These are phyloP conservation scores for Bibio marci DNA, from an alignment of 2,888 invertebrate genomes.

Conservation along the genomic window DNA sequence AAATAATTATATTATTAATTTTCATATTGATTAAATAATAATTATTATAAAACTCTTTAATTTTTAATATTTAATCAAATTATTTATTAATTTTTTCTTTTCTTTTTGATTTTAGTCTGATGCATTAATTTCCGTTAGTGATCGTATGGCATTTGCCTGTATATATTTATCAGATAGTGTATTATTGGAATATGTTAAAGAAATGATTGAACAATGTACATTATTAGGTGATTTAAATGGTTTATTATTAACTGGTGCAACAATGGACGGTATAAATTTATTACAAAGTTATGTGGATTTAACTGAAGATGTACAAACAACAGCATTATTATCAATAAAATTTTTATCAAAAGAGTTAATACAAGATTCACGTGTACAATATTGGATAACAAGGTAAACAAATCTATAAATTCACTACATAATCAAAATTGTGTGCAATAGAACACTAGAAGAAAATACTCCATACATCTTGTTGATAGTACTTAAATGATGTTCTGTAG, in stretches of 20 bases:
- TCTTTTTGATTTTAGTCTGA: conserved; percentile 41
- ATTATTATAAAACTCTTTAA: too few species aligned
- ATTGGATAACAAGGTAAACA: conserved; percentile 51
- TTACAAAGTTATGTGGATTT: conserved; percentile 75
- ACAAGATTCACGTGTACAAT: conserved; percentile 38
- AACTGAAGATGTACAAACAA: conserved; percentile 84
- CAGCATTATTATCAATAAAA: conserved; percentile 60
- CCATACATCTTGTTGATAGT: too few species aligned
- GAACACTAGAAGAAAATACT: too few species aligned
- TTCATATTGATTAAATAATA: too few species aligned
- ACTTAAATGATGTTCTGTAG: too few species aligned
- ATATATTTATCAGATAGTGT: conserved; percentile 66
- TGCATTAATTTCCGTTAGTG: conserved; percentile 66
- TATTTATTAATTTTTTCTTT: background rate
- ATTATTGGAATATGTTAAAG: conserved; percentile 60
- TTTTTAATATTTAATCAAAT: conserved; percentile 1
- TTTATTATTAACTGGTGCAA: conserved; percentile 66
- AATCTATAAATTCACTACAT: too few species aligned
- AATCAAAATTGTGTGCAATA: too few species aligned
- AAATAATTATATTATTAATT: too few species aligned
- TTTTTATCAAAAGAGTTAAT: conserved; percentile 56
- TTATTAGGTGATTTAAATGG: conserved; percentile 70
- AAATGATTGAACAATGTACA: conserved; percentile 48
- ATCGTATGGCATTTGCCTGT: conserved; percentile 82
- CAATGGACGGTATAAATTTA: conserved; percentile 55